phyloP scores from a whole-genome alignment of 1,140 invertebrate genomes.

The Nomia melanderi region DNA sequence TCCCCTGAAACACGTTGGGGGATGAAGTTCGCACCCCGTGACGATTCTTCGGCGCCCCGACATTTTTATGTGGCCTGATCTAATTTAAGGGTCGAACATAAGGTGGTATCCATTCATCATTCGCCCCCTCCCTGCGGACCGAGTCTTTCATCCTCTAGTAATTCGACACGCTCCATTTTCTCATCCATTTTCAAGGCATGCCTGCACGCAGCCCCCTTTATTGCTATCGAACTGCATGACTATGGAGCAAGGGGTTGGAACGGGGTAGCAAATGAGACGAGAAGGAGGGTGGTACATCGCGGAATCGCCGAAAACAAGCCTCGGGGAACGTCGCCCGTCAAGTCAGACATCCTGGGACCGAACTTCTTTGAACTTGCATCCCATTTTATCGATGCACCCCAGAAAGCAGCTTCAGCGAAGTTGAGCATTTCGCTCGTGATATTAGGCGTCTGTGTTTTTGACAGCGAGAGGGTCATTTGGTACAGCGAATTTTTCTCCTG shows the following conservation, averaged over 20 bases:
- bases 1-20: background rate
- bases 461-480: background rate
- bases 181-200: conserved; percentile 29
- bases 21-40: background rate
- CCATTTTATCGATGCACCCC: background rate
- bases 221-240: background rate
- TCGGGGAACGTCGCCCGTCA: background rate
- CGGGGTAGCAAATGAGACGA: too few species aligned
- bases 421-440: background rate
- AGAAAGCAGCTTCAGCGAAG: background rate
- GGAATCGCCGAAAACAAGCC: background rate
- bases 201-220: background rate
- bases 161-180: conserved; percentile 13
- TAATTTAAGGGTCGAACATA: background rate
- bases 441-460: background rate
- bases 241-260: background rate
- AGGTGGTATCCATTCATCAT: background rate
- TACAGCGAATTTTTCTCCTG: too few species aligned
- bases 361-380: background rate
- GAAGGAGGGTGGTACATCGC: background rate
- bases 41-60: too few species aligned
- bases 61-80: background rate
- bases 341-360: background rate
- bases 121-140: background rate
- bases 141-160: background rate